Conservation (phyloP, 2,888 invertebrate species). For the Gymnoscelis rufifasciata region DNA sequence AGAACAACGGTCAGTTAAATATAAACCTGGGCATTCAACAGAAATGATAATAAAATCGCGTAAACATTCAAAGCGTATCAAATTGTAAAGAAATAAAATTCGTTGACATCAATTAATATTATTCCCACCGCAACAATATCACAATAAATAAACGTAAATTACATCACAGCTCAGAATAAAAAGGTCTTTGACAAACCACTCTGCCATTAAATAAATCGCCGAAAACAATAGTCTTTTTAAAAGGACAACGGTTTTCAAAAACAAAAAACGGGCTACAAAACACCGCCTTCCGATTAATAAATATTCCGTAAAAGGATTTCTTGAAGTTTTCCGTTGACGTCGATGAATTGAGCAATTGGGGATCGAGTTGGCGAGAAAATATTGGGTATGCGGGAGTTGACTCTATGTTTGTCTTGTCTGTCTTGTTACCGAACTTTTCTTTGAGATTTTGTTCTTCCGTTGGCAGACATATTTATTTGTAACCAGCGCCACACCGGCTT, state of each 20-base stretch:
- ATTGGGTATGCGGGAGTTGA: constrained; percentile 5
- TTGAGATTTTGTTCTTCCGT: not conserved
- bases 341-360: constrained; percentile 33
- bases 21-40: too few species aligned
- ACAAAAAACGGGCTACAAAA: constrained; percentile 22
- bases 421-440: not conserved
- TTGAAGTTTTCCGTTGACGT: constrained; percentile 31
- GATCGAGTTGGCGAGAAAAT: constrained; percentile 22
- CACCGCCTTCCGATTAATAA: constrained; percentile 33
- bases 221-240: constrained; percentile 21
- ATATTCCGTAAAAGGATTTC: constrained; percentile 32
- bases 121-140: not conserved
- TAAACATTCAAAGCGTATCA: too few species aligned
- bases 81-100: too few species aligned
- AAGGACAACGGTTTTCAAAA: constrained; percentile 15
- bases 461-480: too few species aligned
- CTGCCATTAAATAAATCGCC: constrained; percentile 10
- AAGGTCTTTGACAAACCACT: constrained; percentile 14
- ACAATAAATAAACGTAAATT: not conserved
- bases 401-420: too few species aligned
- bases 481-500: too few species aligned
- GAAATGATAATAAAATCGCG: too few species aligned
- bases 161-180: not conserved
- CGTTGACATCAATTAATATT: too few species aligned
- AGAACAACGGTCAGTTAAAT: too few species aligned